Evolutionary conservation across 2,888 invertebrate genomes (phyloP), one percentile per base, ranked within the genome.

Genomic region (Sesia bembeciformis): DNA sequence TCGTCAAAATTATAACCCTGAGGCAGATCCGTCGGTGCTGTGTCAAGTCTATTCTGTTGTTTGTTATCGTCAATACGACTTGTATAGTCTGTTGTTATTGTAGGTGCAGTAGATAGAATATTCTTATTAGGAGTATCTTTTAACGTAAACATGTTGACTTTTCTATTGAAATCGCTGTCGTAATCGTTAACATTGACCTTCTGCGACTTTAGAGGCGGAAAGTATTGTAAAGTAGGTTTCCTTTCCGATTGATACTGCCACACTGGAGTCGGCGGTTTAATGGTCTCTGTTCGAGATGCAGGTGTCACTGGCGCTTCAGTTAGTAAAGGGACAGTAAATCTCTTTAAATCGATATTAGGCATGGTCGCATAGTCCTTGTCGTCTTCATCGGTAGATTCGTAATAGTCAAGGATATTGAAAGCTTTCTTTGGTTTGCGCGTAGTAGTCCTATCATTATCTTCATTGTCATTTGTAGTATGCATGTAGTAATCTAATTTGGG

Each of bases 181-280:
- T 78, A 76, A 51, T 77, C 74, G 43, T 74, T 70, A 1, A 67
- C 39, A 43, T 74, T 70, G 1, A 67, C 39, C 58, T 71, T 74
- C n/a, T 72, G 72, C 4, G 61, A 63, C 54, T 52, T 54, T n/a
- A 68, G 66, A 2, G 88, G 88, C 8, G 88, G 87, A 63, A 88
- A 89, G 63, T 84, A 86, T 58, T 87, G 84, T 4, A 88, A 56
- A 0, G 87, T 86, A 1, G 83, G 76, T 52, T 74, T 74, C 52
- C 85, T 71, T 4, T 81, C 79, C 0, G 81, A 74, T 23, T 65
- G 58, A 40, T 65, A 65, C 4, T 58, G 60, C 4, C 57, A 59
- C 51, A 63, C 61, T 3, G 65, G 62, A 51, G 63, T 65, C 7
- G 68, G 66, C 5, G 49, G 40, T 43, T 43, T 23, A 23, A n/a